Conservation (phyloP, 2,113 vertebrate genomes). For the Gopherus flavomarginatus region DNA sequence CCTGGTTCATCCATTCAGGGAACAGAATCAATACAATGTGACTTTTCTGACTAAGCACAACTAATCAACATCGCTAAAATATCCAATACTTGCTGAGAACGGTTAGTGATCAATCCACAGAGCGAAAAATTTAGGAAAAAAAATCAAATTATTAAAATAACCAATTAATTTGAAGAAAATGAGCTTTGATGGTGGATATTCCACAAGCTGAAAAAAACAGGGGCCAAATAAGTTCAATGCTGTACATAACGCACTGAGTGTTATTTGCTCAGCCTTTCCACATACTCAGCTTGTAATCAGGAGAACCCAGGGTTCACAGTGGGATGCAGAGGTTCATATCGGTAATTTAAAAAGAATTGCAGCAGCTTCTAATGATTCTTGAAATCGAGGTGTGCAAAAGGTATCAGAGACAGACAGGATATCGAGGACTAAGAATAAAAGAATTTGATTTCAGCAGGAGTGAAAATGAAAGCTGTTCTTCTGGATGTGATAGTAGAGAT, state of each 20-base stretch:
- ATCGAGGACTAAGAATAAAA: conserved; percentile 37
- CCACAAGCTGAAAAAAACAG: neutral
- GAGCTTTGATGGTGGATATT: neutral
- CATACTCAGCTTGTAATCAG: neutral
- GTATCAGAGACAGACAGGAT: conserved; percentile 43
- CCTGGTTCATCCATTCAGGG: neutral
- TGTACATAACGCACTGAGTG: neutral
- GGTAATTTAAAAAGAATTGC: conserved; percentile 1
- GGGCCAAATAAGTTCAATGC: neutral
- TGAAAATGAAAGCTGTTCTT: conserved; percentile 60
- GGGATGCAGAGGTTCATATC: neutral
- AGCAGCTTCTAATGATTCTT: conserved; percentile 10
- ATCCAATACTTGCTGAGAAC: neutral
- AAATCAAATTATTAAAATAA: neutral
- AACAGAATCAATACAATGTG: neutral
- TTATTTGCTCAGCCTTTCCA: neutral
- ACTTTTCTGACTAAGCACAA: neutral
- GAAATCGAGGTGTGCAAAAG: conserved; percentile 48
- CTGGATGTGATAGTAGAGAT: conserved; percentile 16
- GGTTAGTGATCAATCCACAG: neutral
- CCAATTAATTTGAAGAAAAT: neutral
- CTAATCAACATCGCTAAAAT: neutral
- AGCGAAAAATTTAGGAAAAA: rapidly evolving
- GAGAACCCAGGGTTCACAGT: neutral
- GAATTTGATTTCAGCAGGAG: conserved; percentile 60